Base-by-base conservation (phyloP, 1,140 invertebrate genomes). In the Hormaphis cornu region DNA sequence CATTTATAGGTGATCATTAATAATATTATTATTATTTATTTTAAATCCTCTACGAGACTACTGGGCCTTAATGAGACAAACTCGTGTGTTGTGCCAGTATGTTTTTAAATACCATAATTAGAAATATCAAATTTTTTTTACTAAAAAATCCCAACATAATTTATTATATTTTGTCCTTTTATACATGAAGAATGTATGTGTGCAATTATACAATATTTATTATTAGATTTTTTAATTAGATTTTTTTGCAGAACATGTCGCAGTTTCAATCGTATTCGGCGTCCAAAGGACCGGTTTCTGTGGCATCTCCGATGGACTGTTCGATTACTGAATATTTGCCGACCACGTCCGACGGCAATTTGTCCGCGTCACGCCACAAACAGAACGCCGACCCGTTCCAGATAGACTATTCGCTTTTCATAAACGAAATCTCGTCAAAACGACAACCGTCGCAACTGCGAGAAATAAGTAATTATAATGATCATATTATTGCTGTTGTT, bases 341-440 rank as follows among this genome's bases (percentile, higher is more conserved):
- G 3, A n/a, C 40, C 20, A 12, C 12, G 12, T 7, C 20, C n/a
- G n/a, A n/a, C n/a, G n/a, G n/a, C n/a, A n/a, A n/a, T n/a, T n/a
- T n/a, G 18, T 16, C n/a, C 16, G 26, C n/a, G 5, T 16, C 30
- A 56, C 6, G 26, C 3, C 10, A 40, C 16, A 20, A 40, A 40
- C 37, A 24, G 0, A 24, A 3, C 16, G 20, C 6, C 35, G 1
- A 42, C 2, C 44, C 44, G 20, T 22, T 20, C 9, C 74, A 76
- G 58, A 76, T 79, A 69, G 76, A 80, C 71, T 80, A 77, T 54
- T 74, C 76, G 10, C 58, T 74, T 8, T 80, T 80, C 42, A 77
- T 73, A 42, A 79, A 77, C 6, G 76, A 79, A 6, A 69, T 77
- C 22, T 76, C 79, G 0, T 79, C 76, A 56, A 70, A 74, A 20